Evolutionary conservation across 1,140 invertebrate species (phyloP).

Genomic region (Laupala kohalensis): DNA sequence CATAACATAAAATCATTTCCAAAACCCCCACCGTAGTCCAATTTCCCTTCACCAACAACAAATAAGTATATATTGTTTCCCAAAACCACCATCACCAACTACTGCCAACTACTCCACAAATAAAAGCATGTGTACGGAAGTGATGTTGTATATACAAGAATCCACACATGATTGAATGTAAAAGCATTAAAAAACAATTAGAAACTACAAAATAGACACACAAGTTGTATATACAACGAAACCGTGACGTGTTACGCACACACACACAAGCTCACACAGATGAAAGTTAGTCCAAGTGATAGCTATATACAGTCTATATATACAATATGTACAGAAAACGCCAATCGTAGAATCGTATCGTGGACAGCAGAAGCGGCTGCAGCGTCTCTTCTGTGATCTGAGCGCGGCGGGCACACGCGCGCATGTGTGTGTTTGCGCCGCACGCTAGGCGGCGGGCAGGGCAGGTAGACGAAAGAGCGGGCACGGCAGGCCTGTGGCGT

Average conservation of each 20-base stretch:
- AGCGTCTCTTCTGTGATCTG: neutral
- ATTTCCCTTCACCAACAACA: too few species aligned
- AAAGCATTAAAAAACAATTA: neutral
- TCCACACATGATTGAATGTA: neutral
- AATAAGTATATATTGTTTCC: too few species aligned
- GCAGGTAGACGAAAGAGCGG: too few species aligned
- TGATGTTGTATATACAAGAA: neutral
- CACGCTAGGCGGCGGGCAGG: too few species aligned
- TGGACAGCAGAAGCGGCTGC: neutral
- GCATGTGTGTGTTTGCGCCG: too few species aligned
- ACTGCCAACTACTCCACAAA: neutral
- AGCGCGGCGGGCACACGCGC: too few species aligned
- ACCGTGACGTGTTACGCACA: neutral
- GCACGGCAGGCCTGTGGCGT: too few species aligned
- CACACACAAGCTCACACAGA: neutral
- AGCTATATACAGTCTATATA: neutral
- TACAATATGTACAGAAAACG: neutral
- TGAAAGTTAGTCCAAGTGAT: neutral
- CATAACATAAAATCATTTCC: neutral
- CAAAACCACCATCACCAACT: neutral
- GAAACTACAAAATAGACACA: too few species aligned
- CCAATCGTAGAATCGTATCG: too few species aligned
- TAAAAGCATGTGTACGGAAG: neutral
- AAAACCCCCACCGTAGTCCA: too few species aligned
- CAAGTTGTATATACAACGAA: neutral